A percentile compares a stretch with the other conserved stretches of the same genome.
phyloP scores from a whole-genome alignment of 2,888 invertebrate genomes.

The Sceliomorpha sp. region DNA sequence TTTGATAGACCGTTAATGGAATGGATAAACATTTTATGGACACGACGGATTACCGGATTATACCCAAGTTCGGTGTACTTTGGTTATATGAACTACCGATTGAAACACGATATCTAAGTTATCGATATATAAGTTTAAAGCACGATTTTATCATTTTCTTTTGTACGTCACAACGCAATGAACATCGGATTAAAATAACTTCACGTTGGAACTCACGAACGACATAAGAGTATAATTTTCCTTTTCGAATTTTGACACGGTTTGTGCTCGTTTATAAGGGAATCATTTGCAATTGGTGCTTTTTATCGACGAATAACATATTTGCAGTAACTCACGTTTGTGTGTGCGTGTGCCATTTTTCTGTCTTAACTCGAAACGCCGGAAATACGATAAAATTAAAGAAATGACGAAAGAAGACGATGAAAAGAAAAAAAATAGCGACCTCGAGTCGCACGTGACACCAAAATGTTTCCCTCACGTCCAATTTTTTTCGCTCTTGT shows the following conservation, averaged over 20 bases:
- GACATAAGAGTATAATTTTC: neutral
- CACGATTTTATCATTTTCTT: too few species aligned
- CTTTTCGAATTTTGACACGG: neutral
- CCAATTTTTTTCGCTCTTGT: constrained; percentile 69
- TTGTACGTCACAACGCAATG: too few species aligned
- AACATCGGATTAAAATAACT: neutral
- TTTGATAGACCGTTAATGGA: too few species aligned
- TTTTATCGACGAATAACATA: constrained; percentile 6
- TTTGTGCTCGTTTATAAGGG: constrained; percentile 49
- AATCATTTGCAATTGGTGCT: constrained; percentile 44
- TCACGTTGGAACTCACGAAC: neutral
- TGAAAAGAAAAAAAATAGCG: neutral
- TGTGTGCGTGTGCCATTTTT: constrained; percentile 12
- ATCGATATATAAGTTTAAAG: too few species aligned
- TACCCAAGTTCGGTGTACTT: too few species aligned
- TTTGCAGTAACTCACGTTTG: constrained; percentile 1
- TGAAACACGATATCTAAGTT: too few species aligned
- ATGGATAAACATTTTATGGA: too few species aligned
- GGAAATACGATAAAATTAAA: neutral
- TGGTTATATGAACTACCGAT: too few species aligned
- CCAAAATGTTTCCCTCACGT: constrained; percentile 50
- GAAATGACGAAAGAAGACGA: neutral
- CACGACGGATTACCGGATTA: too few species aligned
- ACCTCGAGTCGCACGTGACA: constrained; percentile 5
- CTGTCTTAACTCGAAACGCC: neutral